Percentiles rank a stretch among this genome's conserved stretches.
These are phyloP conservation scores for Rhinoderma darwinii DNA, from an alignment of 2,113 vertebrate genomes.

Conservation along the genomic window DNA sequence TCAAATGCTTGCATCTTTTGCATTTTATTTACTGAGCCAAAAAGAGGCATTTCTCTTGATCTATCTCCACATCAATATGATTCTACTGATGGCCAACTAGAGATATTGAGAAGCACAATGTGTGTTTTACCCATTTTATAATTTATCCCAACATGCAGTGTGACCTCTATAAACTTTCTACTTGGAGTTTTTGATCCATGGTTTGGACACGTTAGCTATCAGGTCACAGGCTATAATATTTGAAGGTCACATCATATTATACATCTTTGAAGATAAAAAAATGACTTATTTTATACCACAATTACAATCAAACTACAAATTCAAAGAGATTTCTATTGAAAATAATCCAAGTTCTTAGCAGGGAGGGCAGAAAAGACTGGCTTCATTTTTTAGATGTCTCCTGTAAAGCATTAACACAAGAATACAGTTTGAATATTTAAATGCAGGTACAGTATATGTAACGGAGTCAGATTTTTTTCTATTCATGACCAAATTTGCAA, in stretches of 20 bases:
- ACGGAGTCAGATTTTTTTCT: slow-evolving; percentile 1
- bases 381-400: not conserved
- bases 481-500: not conserved
- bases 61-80: too few species aligned
- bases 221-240: not conserved
- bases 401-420: slow-evolving; percentile 25
- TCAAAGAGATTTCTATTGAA: not conserved
- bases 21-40: too few species aligned
- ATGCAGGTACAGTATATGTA: slow-evolving; percentile 11
- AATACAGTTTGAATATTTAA: not conserved
- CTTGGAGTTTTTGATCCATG: not conserved
- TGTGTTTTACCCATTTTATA: too few species aligned
- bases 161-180: not conserved
- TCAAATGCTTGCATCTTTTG: too few species aligned
- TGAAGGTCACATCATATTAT: slow-evolving; percentile 14
- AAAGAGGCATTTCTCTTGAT: too few species aligned
- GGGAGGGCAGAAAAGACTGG: not conserved
- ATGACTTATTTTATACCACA: not conserved
- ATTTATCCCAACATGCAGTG: not conserved
- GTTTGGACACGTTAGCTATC: not conserved
- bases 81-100: not conserved
- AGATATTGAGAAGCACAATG: not conserved
- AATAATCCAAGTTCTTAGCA: not conserved
- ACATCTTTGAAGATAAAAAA: not conserved
- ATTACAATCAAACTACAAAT: not conserved